A percentile compares a stretch with the other conserved stretches of the same genome.
phyloP scores from a whole-genome alignment of 2,888 invertebrate species.

The Anarsia innoxiella region DNA sequence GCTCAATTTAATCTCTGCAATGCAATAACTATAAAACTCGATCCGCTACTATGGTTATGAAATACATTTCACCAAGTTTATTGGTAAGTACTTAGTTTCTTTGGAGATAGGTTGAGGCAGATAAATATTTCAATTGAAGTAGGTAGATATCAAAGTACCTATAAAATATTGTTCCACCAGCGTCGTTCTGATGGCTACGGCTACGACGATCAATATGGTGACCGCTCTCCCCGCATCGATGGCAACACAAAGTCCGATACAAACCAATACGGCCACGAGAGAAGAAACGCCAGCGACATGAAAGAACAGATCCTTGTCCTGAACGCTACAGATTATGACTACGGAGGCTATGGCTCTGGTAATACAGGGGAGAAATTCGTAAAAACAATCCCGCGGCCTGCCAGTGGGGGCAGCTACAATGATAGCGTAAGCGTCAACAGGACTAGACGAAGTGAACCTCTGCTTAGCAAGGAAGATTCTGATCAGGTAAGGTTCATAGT shows the following conservation, averaged over 20 bases:
- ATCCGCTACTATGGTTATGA: background rate
- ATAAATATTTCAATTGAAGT: too few species aligned
- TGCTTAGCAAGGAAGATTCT: slow-evolving; percentile 38
- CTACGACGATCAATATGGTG: slow-evolving; percentile 29
- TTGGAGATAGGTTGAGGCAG: too few species aligned
- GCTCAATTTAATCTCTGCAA: too few species aligned
- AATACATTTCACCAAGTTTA: background rate
- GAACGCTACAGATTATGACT: slow-evolving; percentile 44
- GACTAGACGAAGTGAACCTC: slow-evolving; percentile 41
- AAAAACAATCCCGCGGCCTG: slow-evolving; percentile 29
- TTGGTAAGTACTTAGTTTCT: too few species aligned
- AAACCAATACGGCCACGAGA: slow-evolving; percentile 45
- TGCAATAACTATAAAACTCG: background rate
- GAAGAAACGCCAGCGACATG: slow-evolving; percentile 35
- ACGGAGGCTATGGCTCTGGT: slow-evolving; percentile 30
- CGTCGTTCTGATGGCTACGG: slow-evolving; percentile 20
- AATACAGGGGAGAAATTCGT: slow-evolving; percentile 33
- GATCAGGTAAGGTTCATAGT: slow-evolving; percentile 55
- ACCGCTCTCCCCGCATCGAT: slow-evolving; percentile 38
- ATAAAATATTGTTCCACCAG: too few species aligned
- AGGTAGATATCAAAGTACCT: too few species aligned
- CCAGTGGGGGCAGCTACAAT: slow-evolving; percentile 18
- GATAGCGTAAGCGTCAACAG: slow-evolving; percentile 24
- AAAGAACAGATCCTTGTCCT: slow-evolving; percentile 38
- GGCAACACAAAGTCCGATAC: slow-evolving; percentile 29